Conservation (phyloP, 1,140 invertebrate genomes). For the Drosophila gunungcola region DNA sequence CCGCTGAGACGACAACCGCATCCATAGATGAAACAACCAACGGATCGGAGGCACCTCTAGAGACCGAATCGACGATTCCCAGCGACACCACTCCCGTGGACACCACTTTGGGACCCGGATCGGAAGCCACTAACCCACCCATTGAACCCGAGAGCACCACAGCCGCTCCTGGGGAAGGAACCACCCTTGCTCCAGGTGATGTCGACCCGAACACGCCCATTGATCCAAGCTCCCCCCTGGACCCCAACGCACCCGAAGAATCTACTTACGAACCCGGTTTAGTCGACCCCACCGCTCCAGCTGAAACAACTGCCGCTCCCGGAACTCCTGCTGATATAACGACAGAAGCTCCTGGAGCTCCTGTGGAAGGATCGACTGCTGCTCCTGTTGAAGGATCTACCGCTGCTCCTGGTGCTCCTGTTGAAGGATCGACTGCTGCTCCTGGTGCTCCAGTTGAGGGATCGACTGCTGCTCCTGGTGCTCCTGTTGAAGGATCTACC, state of each 20-base stretch:
- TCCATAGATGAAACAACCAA: slow-evolving; percentile 19
- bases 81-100: background rate
- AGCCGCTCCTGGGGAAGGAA: slow-evolving; percentile 5
- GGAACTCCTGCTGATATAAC: slow-evolving; percentile 5
- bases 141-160: slow-evolving; percentile 23
- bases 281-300: slow-evolving; percentile 24
- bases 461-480: slow-evolving; percentile 2
- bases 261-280: slow-evolving; percentile 24
- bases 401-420: slow-evolving; percentile 10
- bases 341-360: slow-evolving; percentile 5
- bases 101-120: slow-evolving; percentile 19
- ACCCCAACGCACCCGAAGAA: slow-evolving; percentile 35
- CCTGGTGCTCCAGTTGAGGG: background rate
- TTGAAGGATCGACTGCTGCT: background rate
- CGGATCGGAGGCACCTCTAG: slow-evolving; percentile 1
- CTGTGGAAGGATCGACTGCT: slow-evolving; percentile 4
- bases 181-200: slow-evolving; percentile 4
- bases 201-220: slow-evolving; percentile 32
- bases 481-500: background rate
- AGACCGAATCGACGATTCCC: slow-evolving; percentile 13
- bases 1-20: slow-evolving; percentile 17
- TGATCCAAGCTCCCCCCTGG: slow-evolving; percentile 19
- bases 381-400: slow-evolving; percentile 5
- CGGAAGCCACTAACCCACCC: slow-evolving; percentile 13
- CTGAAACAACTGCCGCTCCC: slow-evolving; percentile 25